Evolutionary conservation across 1,140 invertebrate species (phyloP), one percentile per base, ranked within the genome.

Genomic region (Drosophila subobscura): DNA sequence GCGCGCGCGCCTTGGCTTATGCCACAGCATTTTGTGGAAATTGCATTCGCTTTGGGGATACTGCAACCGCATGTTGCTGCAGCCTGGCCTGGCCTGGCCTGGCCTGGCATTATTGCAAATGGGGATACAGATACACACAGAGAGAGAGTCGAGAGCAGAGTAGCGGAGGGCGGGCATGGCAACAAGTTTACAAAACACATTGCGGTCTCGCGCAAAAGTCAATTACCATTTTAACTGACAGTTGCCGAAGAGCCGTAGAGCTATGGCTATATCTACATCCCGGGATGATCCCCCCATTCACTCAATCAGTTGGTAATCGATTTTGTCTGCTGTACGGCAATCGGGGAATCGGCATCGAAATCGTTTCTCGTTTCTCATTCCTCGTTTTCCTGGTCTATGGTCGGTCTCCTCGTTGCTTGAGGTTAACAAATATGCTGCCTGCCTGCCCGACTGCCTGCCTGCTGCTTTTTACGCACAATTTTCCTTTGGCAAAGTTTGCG

Each of bases 111-210:
- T 79, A 84, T 85, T 79, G 72, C 79, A 76, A 65, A 54, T 33
- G 50, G 59, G 56, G 37, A 44, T 20, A 27, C 25, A 8, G 29
- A 37, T 40, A 52, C 57, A 45, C 16, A 10, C 14, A 10, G 3
- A 10, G 33, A 1, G 7, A 7, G 20, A 42, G 16, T 29, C 29
- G 40, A n/a, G 45, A 16, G 6, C 1, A 14, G 22, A 6, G n/a
- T 5, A n/a, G 44, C 4, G 52, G 54, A 7, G 42, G 47, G 22
- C 4, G 50, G 63, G 77, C 67, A 72, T 70, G 81, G 83, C 80
- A 85, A 85, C 80, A 85, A 85, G 80, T 85, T 77, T 85, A 77
- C 81, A 80, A 37, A 84, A 85, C 83, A 88, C 81, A 85, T 78
- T 85, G 81, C 83, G 81, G 81, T 85, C 77, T 65, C 65, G 83